phyloP scores from a whole-genome alignment of 1,140 invertebrate genomes.

The Anastrepha ludens region DNA sequence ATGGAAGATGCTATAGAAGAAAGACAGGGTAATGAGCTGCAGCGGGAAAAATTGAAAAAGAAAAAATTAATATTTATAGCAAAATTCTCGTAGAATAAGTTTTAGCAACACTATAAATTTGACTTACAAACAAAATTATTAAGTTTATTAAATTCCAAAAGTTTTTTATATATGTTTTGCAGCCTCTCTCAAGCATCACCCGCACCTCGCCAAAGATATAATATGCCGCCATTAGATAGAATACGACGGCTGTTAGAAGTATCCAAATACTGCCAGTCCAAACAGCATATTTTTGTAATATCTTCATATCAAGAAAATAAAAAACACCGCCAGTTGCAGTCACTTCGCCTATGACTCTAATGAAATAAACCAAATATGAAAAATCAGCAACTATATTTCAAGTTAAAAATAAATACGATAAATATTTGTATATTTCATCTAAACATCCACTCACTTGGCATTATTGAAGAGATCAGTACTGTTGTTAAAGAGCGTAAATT shows the following conservation, averaged over 20 bases:
- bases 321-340: constrained; percentile 64
- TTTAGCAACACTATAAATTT: constrained; percentile 55
- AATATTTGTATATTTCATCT: too few species aligned
- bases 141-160: constrained; percentile 63
- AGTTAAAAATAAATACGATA: too few species aligned
- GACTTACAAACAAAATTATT: constrained; percentile 61
- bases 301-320: not conserved
- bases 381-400: too few species aligned
- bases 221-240: constrained; percentile 41
- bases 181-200: constrained; percentile 58
- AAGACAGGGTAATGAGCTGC: not conserved
- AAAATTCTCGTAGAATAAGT: constrained; percentile 59
- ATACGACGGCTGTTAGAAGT: constrained; percentile 9
- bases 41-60: constrained; percentile 26
- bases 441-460: constrained; percentile 60
- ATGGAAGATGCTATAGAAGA: constrained; percentile 26
- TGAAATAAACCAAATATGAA: not conserved
- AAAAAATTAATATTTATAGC: constrained; percentile 62
- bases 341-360: constrained; percentile 67
- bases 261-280: constrained; percentile 40
- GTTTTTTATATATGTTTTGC: constrained; percentile 58
- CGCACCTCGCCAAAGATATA: constrained; percentile 53
- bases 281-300: constrained; percentile 9
- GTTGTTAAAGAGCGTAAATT: constrained; percentile 68
- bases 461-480: constrained; percentile 68